Base-by-base conservation (phyloP, 2,888 invertebrate genomes). In the Ochlodes sylvanus region DNA sequence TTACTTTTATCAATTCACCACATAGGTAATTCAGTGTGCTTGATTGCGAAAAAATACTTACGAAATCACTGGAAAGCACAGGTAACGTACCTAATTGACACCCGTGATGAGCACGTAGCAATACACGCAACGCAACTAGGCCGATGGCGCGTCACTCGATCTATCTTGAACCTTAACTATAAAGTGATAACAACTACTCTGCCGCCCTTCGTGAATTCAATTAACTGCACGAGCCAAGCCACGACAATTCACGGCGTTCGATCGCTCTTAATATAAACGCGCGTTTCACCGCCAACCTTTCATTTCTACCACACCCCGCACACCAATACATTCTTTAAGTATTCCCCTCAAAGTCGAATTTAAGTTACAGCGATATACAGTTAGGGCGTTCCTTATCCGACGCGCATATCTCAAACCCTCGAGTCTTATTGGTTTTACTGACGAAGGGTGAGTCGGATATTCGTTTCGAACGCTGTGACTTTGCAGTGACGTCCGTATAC, bases 381-480 rank as follows among this genome's bases (percentile, higher is more conserved):
- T 80, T 90, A 89, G 84, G 89, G 85, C 90, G 86, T 91, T 89
- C 80, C 83, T 79, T 62, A 73, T 76, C 74, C 80, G 73, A 76
- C 73, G 73, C 73, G 78, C 78, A 81, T 76, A 76, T 79, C 80
- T 77, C 72, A 82, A 86, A 89, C 88, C 88, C 90, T 88, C 84
- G 86, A 86, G 81, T 89, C 89, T 92, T 90, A 93, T 93, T 93
- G 92, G 92, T 88, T 91, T 92, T 88, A 81, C 80, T 83, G 76
- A 77, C 75, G 82, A 82, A 88, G 92, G 91, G 91, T 88, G 90
- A 90, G 85, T 76, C 80, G 78, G 78, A 79, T 79, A 80, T 68
- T 62, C 15, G 75, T 76, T 74, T 71, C 70, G 80, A 68, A 77
- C 79, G 88, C 73, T 71, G 79, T 89, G 82, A 87, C 92, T 85